Base-by-base conservation (phyloP, 2,888 invertebrate genomes). In the Tiphia femorata region DNA sequence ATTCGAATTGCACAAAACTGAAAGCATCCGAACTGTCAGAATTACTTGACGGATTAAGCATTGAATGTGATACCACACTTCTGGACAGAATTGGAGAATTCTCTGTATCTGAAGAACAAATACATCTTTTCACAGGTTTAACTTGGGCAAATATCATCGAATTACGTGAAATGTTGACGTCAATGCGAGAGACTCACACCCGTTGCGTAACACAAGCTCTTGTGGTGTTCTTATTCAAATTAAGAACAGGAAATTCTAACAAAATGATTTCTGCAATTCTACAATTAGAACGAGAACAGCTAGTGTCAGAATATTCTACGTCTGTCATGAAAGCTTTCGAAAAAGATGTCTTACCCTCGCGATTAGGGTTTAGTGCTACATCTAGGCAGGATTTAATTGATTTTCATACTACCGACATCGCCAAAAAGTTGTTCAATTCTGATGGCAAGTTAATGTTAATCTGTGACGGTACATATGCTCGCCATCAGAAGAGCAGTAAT, bases 301-400 rank as follows among this genome's bases (percentile, higher is more conserved):
- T 23, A 12, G 58, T 70, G 3, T 72, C 67, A 29, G 49, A 68
- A 29, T 70, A 50, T 54, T 59, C 20, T 10, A 30, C 29, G 1
- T 48, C 54, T 6, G 57, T 71, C 1, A 41, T 73, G n/a, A 51
- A 63, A 23, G 53, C 64, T 16, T 72, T 72, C 46, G 58, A 70
- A 58, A 64, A 64, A 41, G 62, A 70, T 55, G 46, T 71, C 19
- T 38, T 74, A 33, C 49, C 68, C 12, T 27, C 25, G 29, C 19
- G 41, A 14, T 72, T 71, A 42, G 63, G 62, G 33, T 40, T 64
- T 38, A 8, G 10, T 14, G 14, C 62, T 43, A 8, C 46, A 42
- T 47, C 41, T 1, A 48, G 70, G 30, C 41, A 69, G 10, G 46
- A 58, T 49, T 61, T 70, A 4, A 55, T 67, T 20, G 6, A 44